Evolutionary conservation across 1,140 invertebrate genomes (phyloP), one percentile per base, ranked within the genome.

Genomic region (Sarcophaga bullata): DNA sequence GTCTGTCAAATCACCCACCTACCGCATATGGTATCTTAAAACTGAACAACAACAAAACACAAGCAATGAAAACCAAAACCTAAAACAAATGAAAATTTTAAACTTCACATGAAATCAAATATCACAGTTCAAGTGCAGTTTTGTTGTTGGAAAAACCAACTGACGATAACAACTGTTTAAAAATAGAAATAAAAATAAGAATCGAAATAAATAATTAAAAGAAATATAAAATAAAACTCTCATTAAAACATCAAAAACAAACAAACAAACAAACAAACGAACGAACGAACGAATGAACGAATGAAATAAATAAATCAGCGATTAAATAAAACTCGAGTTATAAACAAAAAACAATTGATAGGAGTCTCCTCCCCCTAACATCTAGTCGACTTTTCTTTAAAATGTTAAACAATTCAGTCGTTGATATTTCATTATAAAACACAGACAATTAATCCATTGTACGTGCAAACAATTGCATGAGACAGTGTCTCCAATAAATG

Each of bases 91-190:
- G 11, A 48, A 17, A 13, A 19, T 62, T 47, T 58, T 83, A 83
- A 81, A 83, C 85, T 83, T 84, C 76, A 84, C 83, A 84, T 84
- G 86, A 85, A 86, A 86, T 84, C 73, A 72, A 84, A 86, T 85
- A 84, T 85, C 83, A 81, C 82, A 86, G 86, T 86, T 86, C 86
- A 86, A 86, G 86, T 86, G 85, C 84, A 86, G 81, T 46, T 85
- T 82, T 82, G 83, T 84, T 76, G 78, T 82, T 19, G 1, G 25
- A 37, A 76, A 81, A 83, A 68, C n/a, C n/a, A 78, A 78, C 8
- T n/a, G 7, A 7, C 17, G 62, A 25, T 15, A 54, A 54, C 52
- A 54, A 54, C 15, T 7, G 17, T 72, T 46, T 46, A 46, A 46
- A 73, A 25, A 17, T 73, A n/a, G 17, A 6, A 46, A 13, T 37